Percentiles rank a stretch among this genome's conserved stretches.
These are phyloP conservation scores for Formicarius rufipectus DNA, from an alignment of 2,113 vertebrate species.

Conservation along the genomic window DNA sequence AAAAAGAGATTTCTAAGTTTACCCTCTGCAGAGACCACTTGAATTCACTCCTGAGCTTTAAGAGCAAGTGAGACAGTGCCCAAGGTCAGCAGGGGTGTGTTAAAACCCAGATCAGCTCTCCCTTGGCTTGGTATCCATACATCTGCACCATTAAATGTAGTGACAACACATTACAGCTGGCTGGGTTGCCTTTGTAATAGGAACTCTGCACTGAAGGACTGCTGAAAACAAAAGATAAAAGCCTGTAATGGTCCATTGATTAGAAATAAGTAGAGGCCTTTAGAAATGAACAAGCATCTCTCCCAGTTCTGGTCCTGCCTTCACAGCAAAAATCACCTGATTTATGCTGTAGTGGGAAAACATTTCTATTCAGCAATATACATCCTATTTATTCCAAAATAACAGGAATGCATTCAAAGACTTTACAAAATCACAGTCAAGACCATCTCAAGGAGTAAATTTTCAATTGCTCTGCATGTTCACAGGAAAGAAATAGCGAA, in stretches of 20 bases:
- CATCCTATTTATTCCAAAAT: neutral
- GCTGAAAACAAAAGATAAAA: slow-evolving; percentile 20
- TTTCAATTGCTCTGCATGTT: neutral
- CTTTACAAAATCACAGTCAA: neutral
- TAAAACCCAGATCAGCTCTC: neutral
- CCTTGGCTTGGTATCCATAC: neutral
- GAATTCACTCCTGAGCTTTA: neutral
- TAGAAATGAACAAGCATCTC: neutral
- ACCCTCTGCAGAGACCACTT: neutral
- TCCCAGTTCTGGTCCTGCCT: neutral
- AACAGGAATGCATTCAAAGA: neutral
- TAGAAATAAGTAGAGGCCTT: neutral
- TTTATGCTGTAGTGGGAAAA: neutral
- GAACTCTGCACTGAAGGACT: neutral
- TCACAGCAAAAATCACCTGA: neutral
- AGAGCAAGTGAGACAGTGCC: neutral
- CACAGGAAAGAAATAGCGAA: neutral
- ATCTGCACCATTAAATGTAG: neutral
- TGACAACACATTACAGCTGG: neutral
- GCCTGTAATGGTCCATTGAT: slow-evolving; percentile 10
- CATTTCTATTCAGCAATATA: neutral
- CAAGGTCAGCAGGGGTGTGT: neutral
- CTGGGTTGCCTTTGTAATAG: neutral
- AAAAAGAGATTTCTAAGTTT: neutral
- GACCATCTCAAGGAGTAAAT: neutral